Percentiles rank a stretch among this genome's conserved stretches.
Conservation (phyloP, 2,113 vertebrate genomes). For the Festucalex cinctus region DNA sequence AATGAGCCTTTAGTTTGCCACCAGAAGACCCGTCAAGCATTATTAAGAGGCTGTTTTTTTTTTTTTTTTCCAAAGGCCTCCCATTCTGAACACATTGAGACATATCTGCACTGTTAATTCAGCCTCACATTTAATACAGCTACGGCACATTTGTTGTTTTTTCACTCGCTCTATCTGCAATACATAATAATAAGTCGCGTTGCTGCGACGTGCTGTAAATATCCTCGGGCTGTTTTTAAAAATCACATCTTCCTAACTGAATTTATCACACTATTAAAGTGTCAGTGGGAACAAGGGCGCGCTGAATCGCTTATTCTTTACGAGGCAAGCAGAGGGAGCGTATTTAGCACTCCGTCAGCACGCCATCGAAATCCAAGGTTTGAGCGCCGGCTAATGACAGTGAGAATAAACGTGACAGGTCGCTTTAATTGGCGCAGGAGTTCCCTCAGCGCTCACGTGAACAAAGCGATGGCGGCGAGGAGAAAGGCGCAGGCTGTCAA, state of each 20-base stretch:
- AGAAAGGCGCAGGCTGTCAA: slow-evolving; percentile 21
- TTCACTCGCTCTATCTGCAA: background rate
- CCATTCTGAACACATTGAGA: slow-evolving; percentile 51
- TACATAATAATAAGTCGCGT: slow-evolving; percentile 14
- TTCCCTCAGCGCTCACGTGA: slow-evolving; percentile 36
- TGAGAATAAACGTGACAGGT: slow-evolving; percentile 41
- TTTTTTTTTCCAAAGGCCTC: slow-evolving; percentile 54
- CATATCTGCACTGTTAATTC: slow-evolving; percentile 28
- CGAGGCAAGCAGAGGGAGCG: slow-evolving; percentile 18
- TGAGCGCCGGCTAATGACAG: slow-evolving; percentile 43
- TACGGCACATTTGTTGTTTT: slow-evolving; percentile 1
- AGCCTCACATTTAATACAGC: background rate
- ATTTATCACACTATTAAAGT: slow-evolving; percentile 43
- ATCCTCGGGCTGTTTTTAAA: slow-evolving; percentile 27
- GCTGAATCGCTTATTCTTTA: slow-evolving; percentile 41
- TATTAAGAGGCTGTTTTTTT: slow-evolving; percentile 65
- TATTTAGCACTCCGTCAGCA: slow-evolving; percentile 34
- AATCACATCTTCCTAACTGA: slow-evolving; percentile 31
- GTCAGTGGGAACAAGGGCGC: slow-evolving; percentile 36
- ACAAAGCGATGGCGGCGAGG: slow-evolving; percentile 39
- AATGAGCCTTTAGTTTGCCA: slow-evolving; percentile 67
- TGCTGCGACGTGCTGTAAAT: slow-evolving; percentile 14
- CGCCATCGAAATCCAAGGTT: slow-evolving; percentile 14
- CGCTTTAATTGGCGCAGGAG: slow-evolving; percentile 41
- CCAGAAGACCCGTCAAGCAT: slow-evolving; percentile 61